Evolutionary conservation across 2,113 vertebrate species (phyloP).

Genomic region (Nothoprocta perdicaria): DNA sequence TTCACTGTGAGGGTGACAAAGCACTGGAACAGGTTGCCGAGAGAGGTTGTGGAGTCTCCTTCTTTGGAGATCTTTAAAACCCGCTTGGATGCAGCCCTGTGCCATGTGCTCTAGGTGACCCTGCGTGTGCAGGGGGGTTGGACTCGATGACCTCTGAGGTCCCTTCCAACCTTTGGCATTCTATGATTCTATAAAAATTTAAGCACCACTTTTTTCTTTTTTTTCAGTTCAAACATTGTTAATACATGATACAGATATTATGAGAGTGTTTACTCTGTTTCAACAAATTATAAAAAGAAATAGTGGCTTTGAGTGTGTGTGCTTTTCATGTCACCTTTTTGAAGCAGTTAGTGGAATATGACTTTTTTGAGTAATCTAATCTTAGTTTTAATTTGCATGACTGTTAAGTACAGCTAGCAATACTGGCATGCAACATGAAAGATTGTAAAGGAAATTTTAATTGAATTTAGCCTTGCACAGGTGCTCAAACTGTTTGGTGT

Average conservation of each 20-base stretch:
- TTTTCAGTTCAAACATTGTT: not conserved
- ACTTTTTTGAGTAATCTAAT: not conserved
- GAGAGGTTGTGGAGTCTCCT: too few species aligned
- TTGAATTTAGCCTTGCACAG: not conserved
- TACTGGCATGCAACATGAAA: not conserved
- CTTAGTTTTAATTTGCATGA: not conserved
- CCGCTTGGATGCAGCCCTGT: too few species aligned
- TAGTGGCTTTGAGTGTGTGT: accelerated
- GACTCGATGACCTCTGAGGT: too few species aligned
- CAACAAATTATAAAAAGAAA: not conserved
- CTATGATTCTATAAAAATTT: too few species aligned
- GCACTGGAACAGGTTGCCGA: too few species aligned
- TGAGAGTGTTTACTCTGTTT: not conserved
- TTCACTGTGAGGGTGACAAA: too few species aligned
- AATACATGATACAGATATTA: not conserved
- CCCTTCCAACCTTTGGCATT: too few species aligned
- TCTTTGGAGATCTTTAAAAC: too few species aligned
- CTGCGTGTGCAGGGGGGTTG: too few species aligned
- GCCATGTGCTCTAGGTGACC: too few species aligned
- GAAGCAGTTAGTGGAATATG: not conserved
- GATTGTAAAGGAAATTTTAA: not conserved
- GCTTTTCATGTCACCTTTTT: not conserved
- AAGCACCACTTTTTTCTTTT: not conserved
- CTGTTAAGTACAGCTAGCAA: not conserved
- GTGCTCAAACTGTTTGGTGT: not conserved